Percentiles rank a stretch among this genome's conserved stretches.
Evolutionary conservation across 1,140 invertebrate species (phyloP).

Genomic region (Pantala flavescens): DNA sequence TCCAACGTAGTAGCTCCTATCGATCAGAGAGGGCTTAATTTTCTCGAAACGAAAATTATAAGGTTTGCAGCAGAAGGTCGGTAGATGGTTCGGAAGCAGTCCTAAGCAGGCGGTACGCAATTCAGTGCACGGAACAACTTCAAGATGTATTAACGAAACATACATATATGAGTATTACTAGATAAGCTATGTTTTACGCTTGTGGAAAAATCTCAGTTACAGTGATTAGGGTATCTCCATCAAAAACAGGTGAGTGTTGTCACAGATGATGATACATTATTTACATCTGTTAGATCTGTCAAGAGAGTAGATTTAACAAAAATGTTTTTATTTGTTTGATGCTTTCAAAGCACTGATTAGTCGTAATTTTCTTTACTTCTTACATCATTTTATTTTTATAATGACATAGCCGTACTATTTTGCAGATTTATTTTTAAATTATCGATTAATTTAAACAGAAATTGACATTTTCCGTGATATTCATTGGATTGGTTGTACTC

Average conservation of each 20-base stretch:
- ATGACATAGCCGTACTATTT: too few relatives aligned
- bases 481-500: too few relatives aligned
- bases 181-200: neutral
- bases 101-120: neutral
- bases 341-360: too few relatives aligned
- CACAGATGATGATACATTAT: too few relatives aligned
- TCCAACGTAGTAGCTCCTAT: neutral
- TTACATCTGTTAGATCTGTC: too few relatives aligned
- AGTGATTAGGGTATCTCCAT: neutral
- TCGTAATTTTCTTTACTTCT: too few relatives aligned
- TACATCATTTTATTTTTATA: too few relatives aligned
- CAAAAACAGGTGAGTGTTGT: neutral
- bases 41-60: neutral
- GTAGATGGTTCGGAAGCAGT: neutral
- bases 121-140: neutral
- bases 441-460: too few relatives aligned
- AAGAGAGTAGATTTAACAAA: too few relatives aligned
- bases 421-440: too few relatives aligned
- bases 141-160: neutral
- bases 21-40: neutral
- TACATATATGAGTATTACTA: neutral
- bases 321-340: too few relatives aligned
- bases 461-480: too few relatives aligned
- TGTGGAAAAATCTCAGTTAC: neutral
- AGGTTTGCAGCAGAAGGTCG: neutral